Evolutionary conservation across 2,113 vertebrate genomes (phyloP).

Genomic region (Phrynosoma platyrhinos): DNA sequence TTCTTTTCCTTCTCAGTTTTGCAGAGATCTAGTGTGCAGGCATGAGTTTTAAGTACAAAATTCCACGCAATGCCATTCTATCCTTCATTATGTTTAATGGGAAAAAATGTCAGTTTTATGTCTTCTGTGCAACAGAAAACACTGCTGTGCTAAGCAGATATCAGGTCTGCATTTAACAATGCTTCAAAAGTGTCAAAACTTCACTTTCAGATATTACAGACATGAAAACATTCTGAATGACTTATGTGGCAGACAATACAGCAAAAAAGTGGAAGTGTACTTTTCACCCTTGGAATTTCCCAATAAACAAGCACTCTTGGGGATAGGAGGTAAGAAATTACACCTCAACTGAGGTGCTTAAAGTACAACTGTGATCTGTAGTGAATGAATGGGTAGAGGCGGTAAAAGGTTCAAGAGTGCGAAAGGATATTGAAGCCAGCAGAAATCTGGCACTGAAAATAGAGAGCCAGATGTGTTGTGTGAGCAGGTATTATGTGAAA

Average conservation of each 20-base stretch:
- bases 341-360: background rate
- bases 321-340: background rate
- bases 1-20: background rate
- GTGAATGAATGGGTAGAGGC: background rate
- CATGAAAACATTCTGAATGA: conserved; percentile 18
- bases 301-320: background rate
- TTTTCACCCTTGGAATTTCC: conserved; percentile 24
- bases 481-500: no score
- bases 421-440: background rate
- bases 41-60: background rate
- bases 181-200: conserved; percentile 14
- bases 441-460: background rate
- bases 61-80: background rate
- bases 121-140: conserved; percentile 18
- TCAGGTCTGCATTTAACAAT: conserved; percentile 5
- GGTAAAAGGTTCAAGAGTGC: background rate
- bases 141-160: conserved; percentile 22
- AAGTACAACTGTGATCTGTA: background rate
- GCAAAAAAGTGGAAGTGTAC: background rate
- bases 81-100: conserved; percentile 4
- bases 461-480: background rate
- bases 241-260: background rate
- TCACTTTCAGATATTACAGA: conserved; percentile 10
- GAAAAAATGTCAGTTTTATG: conserved; percentile 18
- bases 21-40: background rate